Percentiles rank a stretch among this genome's conserved stretches.
Conservation (phyloP, 2,113 vertebrate genomes). For the Cygnus buccinator region DNA sequence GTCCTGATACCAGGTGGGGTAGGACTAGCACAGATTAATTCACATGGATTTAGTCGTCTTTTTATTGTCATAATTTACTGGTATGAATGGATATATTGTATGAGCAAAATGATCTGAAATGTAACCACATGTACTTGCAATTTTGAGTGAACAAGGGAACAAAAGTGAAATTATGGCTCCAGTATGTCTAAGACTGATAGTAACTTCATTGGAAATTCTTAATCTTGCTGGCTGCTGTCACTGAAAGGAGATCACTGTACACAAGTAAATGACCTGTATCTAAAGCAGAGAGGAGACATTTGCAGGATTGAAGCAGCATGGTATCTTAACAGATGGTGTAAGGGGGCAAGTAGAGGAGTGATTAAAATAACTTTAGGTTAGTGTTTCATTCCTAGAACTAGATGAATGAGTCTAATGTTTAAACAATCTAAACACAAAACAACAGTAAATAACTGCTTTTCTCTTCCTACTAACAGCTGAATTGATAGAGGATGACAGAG, state of each 20-base stretch:
- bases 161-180: not conserved
- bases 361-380: not conserved
- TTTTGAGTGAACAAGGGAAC: not conserved
- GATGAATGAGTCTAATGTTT: not conserved
- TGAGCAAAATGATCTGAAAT: not conserved
- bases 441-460: not conserved
- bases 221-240: not conserved
- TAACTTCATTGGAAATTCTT: not conserved
- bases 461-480: constrained; percentile 67
- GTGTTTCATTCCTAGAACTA: not conserved
- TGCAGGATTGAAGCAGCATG: not conserved
- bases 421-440: not conserved
- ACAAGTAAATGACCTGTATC: not conserved
- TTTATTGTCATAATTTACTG: not conserved
- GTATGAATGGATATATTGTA: not conserved
- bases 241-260: not conserved
- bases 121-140: not conserved
- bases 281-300: not conserved
- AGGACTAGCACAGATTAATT: not conserved
- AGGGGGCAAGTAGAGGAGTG: not conserved
- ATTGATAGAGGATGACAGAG: constrained; percentile 79
- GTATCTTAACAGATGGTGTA: not conserved
- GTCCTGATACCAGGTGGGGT: not conserved
- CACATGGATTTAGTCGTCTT: not conserved
- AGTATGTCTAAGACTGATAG: not conserved